Conservation (phyloP, 2,113 vertebrate species). For the Pagrus major region DNA sequence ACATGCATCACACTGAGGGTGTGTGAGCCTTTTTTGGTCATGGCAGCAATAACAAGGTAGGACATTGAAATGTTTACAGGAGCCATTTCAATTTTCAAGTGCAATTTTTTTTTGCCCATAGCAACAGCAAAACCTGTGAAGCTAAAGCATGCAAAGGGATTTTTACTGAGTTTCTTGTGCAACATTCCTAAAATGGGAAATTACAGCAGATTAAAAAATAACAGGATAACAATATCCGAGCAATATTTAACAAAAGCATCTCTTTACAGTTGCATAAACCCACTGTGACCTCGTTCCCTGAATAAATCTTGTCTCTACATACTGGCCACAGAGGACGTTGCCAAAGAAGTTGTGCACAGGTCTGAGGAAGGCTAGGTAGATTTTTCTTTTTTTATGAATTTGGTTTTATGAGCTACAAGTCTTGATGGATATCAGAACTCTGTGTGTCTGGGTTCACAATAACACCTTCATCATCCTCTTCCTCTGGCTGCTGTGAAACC, state of each 20-base stretch:
- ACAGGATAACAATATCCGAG: constrained; percentile 56
- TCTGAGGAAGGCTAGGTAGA: constrained; percentile 59
- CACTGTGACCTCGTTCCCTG: constrained; percentile 78
- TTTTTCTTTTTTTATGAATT: constrained; percentile 29
- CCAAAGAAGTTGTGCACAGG: constrained; percentile 69
- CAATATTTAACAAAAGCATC: constrained; percentile 64
- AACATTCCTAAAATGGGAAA: constrained; percentile 69
- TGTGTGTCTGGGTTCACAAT: constrained; percentile 60
- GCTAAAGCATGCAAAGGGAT: constrained; percentile 69
- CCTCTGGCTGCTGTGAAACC: constrained; percentile 87
- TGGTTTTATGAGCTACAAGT: constrained; percentile 75
- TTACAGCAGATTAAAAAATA: constrained; percentile 50
- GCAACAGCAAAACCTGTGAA: constrained; percentile 57
- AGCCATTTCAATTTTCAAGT: constrained; percentile 69
- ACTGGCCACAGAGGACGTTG: constrained; percentile 51
- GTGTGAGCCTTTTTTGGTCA: constrained; percentile 72
- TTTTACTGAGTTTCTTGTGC: constrained; percentile 58
- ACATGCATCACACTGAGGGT: constrained; percentile 74
- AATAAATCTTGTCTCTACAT: constrained; percentile 70
- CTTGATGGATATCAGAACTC: constrained; percentile 73
- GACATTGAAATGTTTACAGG: constrained; percentile 53
- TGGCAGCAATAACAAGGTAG: constrained; percentile 53
- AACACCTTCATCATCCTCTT: constrained; percentile 70
- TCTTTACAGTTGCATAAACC: constrained; percentile 81
- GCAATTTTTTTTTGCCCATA: constrained; percentile 56